Conservation (phyloP, 1,140 invertebrate genomes). For the Pristionchus pacificus region DNA sequence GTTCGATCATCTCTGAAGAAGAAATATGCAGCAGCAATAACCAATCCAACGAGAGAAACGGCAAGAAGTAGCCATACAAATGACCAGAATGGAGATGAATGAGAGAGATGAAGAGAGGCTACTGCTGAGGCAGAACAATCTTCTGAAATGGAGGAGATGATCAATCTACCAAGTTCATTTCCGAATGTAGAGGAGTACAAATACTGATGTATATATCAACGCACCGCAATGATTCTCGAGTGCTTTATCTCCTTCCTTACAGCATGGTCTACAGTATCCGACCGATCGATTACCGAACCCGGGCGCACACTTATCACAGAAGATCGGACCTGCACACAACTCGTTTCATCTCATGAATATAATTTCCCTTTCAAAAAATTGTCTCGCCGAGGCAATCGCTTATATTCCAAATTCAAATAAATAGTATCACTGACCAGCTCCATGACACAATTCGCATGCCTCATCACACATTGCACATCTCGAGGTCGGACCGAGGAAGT, state of each 20-base stretch:
- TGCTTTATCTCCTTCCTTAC: slow-evolving; percentile 29
- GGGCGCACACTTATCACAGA: slow-evolving; percentile 46
- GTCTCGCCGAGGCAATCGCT: no score
- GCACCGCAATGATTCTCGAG: slow-evolving; percentile 34
- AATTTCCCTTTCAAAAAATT: no score
- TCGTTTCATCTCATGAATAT: slow-evolving; percentile 8
- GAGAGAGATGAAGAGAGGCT: neutral
- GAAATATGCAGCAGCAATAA: neutral
- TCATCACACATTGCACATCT: slow-evolving; percentile 48
- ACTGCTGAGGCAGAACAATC: neutral
- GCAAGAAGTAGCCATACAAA: neutral
- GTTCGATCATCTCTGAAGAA: neutral
- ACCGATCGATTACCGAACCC: slow-evolving; percentile 47
- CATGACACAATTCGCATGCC: slow-evolving; percentile 52
- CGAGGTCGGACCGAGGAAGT: slow-evolving; percentile 38
- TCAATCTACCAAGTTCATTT: neutral
- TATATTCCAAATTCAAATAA: no score
- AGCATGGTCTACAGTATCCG: slow-evolving; percentile 53
- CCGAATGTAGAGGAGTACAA: no score
- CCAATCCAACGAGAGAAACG: neutral
- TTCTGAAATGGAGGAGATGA: neutral
- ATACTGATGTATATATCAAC: no score
- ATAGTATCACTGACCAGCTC: slow-evolving; percentile 37
- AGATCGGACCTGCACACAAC: slow-evolving; percentile 29
- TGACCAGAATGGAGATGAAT: neutral